These are phyloP conservation scores for Anastrepha obliqua DNA, from an alignment of 1,140 invertebrate species.

Conservation along the genomic window DNA sequence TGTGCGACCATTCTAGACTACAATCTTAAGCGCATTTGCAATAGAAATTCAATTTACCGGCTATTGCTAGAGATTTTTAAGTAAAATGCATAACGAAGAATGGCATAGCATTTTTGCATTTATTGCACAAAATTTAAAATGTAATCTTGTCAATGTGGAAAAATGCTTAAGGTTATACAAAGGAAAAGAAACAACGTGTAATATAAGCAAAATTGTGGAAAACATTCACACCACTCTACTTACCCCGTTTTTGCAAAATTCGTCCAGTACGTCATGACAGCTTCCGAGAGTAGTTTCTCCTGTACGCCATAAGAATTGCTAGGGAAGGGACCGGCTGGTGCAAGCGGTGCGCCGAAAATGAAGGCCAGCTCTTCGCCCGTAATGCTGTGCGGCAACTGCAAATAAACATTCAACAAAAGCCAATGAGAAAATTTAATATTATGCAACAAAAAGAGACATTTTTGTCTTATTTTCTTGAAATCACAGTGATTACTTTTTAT, in stretches of 20 bases:
- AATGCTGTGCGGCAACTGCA: constrained; percentile 78
- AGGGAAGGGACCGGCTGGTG: constrained; percentile 83
- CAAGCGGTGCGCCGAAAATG: constrained; percentile 91
- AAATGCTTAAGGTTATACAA: neutral
- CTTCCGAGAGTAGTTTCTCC: constrained; percentile 87
- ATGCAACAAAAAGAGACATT: constrained; percentile 5
- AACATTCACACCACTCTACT: constrained; percentile 64
- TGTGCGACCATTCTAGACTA: neutral
- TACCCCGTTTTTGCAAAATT: constrained; percentile 93
- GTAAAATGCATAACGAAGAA: constrained; percentile 13
- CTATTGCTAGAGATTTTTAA: neutral
- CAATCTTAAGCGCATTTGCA: constrained; percentile 25
- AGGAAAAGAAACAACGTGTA: neutral
- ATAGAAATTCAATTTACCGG: constrained; percentile 37
- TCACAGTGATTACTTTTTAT: neutral
- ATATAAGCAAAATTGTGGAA: neutral
- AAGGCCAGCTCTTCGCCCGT: constrained; percentile 94
- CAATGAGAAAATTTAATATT: constrained; percentile 10
- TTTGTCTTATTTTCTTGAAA: no score
- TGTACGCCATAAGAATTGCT: constrained; percentile 81
- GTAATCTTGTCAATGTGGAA: neutral
- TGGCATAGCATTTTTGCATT: neutral
- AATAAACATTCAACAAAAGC: constrained; percentile 38
- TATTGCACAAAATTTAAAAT: neutral
- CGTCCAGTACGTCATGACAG: constrained; percentile 90